These are phyloP conservation scores for Turdus rufiventris DNA, from an alignment of 2,113 vertebrate species.

Conservation along the genomic window DNA sequence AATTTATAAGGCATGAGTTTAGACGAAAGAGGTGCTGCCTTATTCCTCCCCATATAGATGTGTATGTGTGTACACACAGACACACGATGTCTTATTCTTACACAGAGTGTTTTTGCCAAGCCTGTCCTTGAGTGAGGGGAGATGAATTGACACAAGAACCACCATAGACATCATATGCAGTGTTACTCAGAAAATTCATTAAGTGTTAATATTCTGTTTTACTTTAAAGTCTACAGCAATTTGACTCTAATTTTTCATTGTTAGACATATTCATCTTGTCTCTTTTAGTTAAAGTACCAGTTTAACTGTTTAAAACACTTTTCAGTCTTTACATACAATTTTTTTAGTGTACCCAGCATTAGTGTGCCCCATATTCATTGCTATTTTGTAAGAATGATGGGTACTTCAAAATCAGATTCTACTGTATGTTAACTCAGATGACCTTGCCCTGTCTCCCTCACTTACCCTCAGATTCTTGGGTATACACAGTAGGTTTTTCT, in stretches of 20 bases:
- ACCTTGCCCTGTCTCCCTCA: neutral
- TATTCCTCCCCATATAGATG: neutral
- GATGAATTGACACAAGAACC: neutral
- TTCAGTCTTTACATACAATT: neutral
- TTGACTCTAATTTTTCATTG: neutral
- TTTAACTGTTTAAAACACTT: neutral
- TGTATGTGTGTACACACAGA: neutral
- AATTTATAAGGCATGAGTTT: neutral
- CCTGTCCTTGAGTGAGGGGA: neutral
- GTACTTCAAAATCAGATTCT: neutral
- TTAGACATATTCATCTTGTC: neutral
- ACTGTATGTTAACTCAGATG: neutral
- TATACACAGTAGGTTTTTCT: fast-evolving
- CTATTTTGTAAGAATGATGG: neutral
- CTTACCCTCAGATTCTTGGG: neutral
- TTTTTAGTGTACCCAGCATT: neutral
- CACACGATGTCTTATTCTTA: neutral
- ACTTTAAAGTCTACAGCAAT: neutral
- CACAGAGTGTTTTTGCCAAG: neutral
- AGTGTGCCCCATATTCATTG: neutral
- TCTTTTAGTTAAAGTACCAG: neutral
- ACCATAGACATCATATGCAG: neutral
- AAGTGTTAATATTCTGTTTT: neutral
- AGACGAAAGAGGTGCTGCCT: neutral
- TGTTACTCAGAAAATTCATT: neutral